Evolutionary conservation across 2,113 vertebrate genomes (phyloP), one percentile per base, ranked within the genome.

Genomic region (Pomatorhinus ruficollis): DNA sequence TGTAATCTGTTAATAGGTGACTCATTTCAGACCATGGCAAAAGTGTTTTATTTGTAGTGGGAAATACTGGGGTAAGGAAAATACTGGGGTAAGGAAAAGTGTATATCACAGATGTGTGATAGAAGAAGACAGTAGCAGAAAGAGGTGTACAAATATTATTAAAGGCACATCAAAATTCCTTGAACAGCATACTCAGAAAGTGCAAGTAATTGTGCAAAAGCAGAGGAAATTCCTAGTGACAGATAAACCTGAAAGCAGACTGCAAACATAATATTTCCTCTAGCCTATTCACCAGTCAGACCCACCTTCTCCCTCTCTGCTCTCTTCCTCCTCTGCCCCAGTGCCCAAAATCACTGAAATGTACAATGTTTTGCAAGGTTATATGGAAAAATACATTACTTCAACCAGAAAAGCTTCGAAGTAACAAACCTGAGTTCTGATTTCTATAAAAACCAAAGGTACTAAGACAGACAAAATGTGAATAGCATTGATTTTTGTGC

Each of bases 1-100:
- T 88, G 75, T 95, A 96, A 96, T 95, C 93, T 95, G 92, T 97
- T 96, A 94, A 96, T 97, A 96, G 82, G 95, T 96, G 87, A 96
- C 96, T 96, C 75, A 96, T 96, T 97, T 91, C 68, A 86, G 87
- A 56, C 68, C 56, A 15, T 40, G 90, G 92, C 59, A 86, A 83
- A 91, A 90, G 79, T 52, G 13, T 83, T 89, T 94, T 59, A 56
- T 92, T 94, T 78, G 57, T 93, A 65, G 63, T 44, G 82, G 42
- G 75, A 83, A 93, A 69, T 95, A 37, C 39, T 77, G 80, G 54
- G 21, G 27, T 72, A 39, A 86, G 54, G 27, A 83, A 80, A 70
- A 90, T 95, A 37, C 39, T 77, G 80, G 54, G 21, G 27, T 72
- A 39, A 86, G 54, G 27, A 83, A 80, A 70, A 90, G 45, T 3